Evolutionary conservation across 2,113 vertebrate genomes (phyloP).

Genomic region (Actinemys pallida): DNA sequence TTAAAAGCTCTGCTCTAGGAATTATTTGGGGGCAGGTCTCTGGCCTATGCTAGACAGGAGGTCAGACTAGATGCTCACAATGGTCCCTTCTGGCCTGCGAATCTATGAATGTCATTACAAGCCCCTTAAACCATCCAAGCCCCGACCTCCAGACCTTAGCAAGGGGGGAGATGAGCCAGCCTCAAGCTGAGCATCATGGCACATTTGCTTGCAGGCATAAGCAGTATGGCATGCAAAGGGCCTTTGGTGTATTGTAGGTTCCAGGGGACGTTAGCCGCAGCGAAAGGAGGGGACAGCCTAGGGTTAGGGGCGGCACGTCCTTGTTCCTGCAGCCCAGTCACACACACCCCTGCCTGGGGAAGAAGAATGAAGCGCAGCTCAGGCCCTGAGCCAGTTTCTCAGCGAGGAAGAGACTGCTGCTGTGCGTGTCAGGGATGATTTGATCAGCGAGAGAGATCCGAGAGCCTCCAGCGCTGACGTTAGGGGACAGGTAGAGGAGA

Average conservation of each 20-base stretch:
- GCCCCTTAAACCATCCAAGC: background rate
- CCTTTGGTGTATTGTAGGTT: background rate
- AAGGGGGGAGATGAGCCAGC: background rate
- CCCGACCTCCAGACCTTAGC: background rate
- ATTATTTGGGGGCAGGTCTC: background rate
- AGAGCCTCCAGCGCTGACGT: slow-evolving; percentile 67
- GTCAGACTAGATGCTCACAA: background rate
- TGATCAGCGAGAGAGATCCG: slow-evolving; percentile 63
- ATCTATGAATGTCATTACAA: background rate
- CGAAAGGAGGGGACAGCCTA: background rate
- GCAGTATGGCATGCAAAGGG: background rate
- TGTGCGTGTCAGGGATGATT: slow-evolving; percentile 68
- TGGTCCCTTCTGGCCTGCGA: background rate
- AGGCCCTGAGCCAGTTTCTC: slow-evolving; percentile 45
- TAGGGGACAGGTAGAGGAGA: slow-evolving; percentile 79
- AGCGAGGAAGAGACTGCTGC: slow-evolving; percentile 11
- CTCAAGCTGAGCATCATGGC: background rate
- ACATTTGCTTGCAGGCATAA: background rate
- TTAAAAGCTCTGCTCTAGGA: background rate
- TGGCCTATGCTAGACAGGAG: background rate
- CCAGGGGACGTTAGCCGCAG: background rate
- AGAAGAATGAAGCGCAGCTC: slow-evolving; percentile 30
- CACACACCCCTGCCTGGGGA: background rate
- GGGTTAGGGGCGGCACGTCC: background rate
- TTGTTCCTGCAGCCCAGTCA: background rate